Evolutionary conservation across 1,140 invertebrate genomes (phyloP), one percentile per base, ranked within the genome.

Genomic region (Drosophila hydei): DNA sequence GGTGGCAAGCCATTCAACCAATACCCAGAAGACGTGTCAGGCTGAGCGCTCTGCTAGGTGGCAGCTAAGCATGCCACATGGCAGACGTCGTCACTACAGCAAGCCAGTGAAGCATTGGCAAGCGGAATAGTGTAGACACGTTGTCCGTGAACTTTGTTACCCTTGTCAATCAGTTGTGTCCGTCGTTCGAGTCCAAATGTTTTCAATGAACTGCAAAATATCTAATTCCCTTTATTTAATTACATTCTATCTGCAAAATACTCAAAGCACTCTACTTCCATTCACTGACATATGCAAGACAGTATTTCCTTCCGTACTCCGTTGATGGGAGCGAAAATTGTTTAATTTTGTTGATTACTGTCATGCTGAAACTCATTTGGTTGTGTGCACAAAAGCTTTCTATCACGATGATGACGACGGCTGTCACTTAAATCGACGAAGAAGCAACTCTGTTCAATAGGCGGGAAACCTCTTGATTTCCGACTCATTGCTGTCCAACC

Each of bases 361-460:
- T 71, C 78, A 81, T 60, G 25, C 45, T 48, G 50, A 87, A 71
- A 52, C 40, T 77, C 47, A 64, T 68, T 69, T 75, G 55, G 33
- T 65, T 69, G 69, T 65, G 18, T 61, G 38, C 50, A 69, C 33
- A 69, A n/a, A n/a, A 27, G 25, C 55, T 56, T 58, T 69, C 23
- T 40, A 61, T 48, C 42, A 63, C 16, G 42, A 25, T 58, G 27
- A n/a, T 63, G 61, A 51, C 33, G 60, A 14, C 40, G 43, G 59
- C 36, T 73, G 69, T 18, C 19, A 40, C 27, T 51, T 38, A 38
- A 40, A 47, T 59, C 48, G 52, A 70, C 58, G 36, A 56, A 60
- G 75, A 72, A 63, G 38, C 54, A 71, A 69, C 30, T 60, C 61
- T 81, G 65, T 42, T 87, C 80, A 85, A 87, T 87, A 87, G 81